Conservation (phyloP, 1,140 invertebrate species). For the Periplaneta americana region DNA sequence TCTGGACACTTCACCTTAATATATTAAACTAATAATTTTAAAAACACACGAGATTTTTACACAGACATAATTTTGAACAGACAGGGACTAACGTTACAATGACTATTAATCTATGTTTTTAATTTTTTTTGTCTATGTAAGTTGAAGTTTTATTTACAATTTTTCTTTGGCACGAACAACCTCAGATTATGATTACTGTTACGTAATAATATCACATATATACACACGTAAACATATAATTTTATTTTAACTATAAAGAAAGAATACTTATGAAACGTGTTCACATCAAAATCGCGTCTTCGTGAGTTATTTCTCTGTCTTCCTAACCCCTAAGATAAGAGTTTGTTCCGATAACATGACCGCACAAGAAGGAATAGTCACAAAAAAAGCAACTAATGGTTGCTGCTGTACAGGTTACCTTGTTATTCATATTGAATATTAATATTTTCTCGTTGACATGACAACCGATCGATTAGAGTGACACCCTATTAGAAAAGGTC, state of each 20-base stretch:
- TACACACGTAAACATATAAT: neutral
- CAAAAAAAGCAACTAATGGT: neutral
- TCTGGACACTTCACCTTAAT: neutral
- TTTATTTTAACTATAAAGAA: too few species aligned
- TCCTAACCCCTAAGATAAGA: too few species aligned
- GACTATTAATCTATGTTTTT: neutral
- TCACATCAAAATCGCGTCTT: neutral
- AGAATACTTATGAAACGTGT: neutral
- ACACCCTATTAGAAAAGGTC: neutral
- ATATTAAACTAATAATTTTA: neutral
- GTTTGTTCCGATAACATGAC: neutral
- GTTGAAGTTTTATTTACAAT: neutral
- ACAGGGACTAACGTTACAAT: neutral
- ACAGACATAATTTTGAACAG: neutral
- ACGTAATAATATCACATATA: neutral
- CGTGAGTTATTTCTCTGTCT: neutral
- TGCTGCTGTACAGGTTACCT: neutral
- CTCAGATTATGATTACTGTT: neutral
- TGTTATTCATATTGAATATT: neutral
- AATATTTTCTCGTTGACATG: neutral
- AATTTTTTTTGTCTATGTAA: neutral
- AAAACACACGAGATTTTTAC: neutral
- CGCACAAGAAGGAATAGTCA: neutral
- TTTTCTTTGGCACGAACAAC: neutral
- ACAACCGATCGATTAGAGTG: neutral